Evolutionary conservation across 1,140 invertebrate species (phyloP), one percentile per base, ranked within the genome.

Genomic region (Grapholita molesta): DNA sequence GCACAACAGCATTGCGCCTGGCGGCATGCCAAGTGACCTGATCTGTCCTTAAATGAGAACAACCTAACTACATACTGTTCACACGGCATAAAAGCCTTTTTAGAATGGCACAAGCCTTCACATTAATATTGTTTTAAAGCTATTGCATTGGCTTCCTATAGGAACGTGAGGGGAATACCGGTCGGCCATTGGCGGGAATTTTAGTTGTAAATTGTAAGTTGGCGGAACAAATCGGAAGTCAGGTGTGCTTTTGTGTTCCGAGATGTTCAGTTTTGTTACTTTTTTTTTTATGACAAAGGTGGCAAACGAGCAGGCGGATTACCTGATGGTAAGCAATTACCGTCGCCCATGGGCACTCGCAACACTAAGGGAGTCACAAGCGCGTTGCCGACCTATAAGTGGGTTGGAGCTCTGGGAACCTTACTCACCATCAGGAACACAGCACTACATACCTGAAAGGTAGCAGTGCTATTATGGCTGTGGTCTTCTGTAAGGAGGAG

Each of bases 121-220:
- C 55, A 61, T 61, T 61, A 61, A 61, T 61, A 61, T 61, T 61
- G 55, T 61, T 61, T 61, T 61, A 61, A 25, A 61, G 55, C 2
- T 6, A 48, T 15, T 28, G 24, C 55, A 61, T 61, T 61, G 55
- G 55, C 55, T 61, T 48, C 55, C 28, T 61, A 61, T 61, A 28
- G 24, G n/a, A 30, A 61, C 55, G 55, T 61, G 55, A 61, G n/a
- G 12, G 12, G 55, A 61, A 61, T 61, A 25, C 55, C 55, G 7
- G 6, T 18, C n/a, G 28, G 24, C 18, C 25, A 30, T 32, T 61
- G 55, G 3, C 30, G 55, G 53, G 32, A 28, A 30, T 61, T 61
- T 61, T 25, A 57, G 55, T 8, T 61, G 55, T 61, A 32, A 32
- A 32, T n/a, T n/a, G 55, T n/a, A 25, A n/a, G 53, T 9, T 57